A percentile compares a stretch with the other conserved stretches of the same genome.
Evolutionary conservation across 2,797 vertebrate species (phyloP).

Genomic region (Sebastes oblongus): DNA sequence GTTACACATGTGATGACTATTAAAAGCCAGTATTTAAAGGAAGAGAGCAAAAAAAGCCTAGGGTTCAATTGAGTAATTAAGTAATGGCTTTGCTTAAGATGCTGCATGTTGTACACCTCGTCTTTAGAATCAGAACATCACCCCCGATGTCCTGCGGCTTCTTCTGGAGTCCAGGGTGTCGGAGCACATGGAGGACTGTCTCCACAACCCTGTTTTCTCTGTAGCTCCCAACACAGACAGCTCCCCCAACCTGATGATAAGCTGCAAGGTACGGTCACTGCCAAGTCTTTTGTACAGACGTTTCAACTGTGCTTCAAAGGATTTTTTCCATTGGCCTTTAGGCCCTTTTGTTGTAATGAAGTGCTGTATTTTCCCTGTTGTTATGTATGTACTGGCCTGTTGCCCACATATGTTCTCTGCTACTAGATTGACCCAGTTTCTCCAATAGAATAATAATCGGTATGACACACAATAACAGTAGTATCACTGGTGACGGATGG

Average conservation of each 20-base stretch:
- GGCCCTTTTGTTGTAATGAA: not conserved
- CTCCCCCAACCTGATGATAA: conserved; percentile 86
- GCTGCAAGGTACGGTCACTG: conserved; percentile 82
- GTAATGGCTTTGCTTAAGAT: not conserved
- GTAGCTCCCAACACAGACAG: conserved; percentile 78
- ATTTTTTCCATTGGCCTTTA: not conserved
- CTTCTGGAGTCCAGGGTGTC: conserved; percentile 83
- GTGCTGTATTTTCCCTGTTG: not conserved
- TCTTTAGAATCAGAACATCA: conserved; percentile 77
- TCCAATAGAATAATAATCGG: not conserved
- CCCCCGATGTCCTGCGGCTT: conserved; percentile 75
- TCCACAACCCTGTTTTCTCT: conserved; percentile 86
- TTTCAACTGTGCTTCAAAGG: not conserved
- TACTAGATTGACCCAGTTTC: not conserved
- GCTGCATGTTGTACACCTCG: not conserved
- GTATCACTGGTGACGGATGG: not conserved
- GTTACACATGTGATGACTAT: not conserved
- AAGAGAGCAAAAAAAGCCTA: not conserved
- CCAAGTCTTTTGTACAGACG: not conserved
- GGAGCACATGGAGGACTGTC: conserved; percentile 86
- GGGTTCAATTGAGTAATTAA: not conserved
- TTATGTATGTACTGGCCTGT: not conserved
- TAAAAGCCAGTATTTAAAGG: not conserved
- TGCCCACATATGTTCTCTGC: not conserved
- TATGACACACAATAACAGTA: not conserved